Evolutionary conservation across 1,140 invertebrate genomes (phyloP).

Genomic region (Pogonus chalceus): DNA sequence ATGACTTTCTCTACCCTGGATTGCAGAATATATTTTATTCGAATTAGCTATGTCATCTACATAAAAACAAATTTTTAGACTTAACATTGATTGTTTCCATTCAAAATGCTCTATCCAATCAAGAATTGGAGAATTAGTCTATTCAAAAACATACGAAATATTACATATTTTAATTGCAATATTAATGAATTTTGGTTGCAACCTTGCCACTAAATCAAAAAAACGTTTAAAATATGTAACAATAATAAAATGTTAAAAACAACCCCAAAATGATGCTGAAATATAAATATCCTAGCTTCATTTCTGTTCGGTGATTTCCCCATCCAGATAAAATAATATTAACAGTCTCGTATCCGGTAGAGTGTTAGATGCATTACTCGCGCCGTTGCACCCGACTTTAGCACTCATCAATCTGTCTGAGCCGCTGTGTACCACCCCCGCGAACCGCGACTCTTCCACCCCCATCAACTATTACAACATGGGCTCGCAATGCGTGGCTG

Average conservation of each 20-base stretch:
- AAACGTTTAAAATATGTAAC: background rate
- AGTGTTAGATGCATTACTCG: background rate
- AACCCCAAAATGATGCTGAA: too few species aligned
- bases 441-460: too few species aligned
- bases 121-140: too few species aligned
- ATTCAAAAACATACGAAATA: too few species aligned
- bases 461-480: too few species aligned
- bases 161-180: background rate
- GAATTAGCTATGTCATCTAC: too few species aligned
- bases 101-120: too few species aligned
- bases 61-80: too few species aligned
- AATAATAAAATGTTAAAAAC: background rate
- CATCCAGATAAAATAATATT: background rate
- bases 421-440: too few species aligned
- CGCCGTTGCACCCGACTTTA: background rate
- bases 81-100: too few species aligned
- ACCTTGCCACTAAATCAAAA: background rate
- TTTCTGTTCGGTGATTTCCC: background rate
- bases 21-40: background rate
- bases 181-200: background rate
- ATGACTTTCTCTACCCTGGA: background rate
- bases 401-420: background rate
- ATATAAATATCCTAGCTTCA: too few species aligned
- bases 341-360: background rate
- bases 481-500: too few species aligned